Conservation (phyloP, 2,113 vertebrate species). For the Gymnobelideus leadbeateri region DNA sequence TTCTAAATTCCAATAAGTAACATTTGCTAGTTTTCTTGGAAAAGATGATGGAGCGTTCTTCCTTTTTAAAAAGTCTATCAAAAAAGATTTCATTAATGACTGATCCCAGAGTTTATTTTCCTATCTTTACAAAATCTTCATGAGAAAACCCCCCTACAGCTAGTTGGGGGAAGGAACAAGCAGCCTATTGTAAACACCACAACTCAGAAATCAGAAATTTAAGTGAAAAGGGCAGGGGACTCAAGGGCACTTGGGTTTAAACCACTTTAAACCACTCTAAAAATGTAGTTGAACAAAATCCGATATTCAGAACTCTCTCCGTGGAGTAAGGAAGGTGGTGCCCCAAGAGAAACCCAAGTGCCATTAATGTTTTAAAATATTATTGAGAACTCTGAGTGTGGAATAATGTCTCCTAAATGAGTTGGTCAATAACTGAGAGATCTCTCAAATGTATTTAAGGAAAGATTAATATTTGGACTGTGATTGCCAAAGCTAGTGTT, state of each 20-base stretch:
- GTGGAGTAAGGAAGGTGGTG: neutral
- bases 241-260: neutral
- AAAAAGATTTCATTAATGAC: neutral
- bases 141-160: no score
- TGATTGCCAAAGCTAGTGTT: neutral
- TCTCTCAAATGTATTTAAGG: fast-evolving
- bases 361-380: neutral
- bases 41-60: neutral
- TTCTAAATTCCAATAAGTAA: neutral
- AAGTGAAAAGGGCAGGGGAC: neutral
- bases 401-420: neutral
- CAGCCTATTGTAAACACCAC: neutral
- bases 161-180: neutral
- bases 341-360: neutral
- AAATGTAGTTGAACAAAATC: neutral
- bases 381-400: neutral
- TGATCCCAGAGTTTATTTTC: neutral
- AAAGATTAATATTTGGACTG: neutral
- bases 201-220: neutral
- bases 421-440: neutral
- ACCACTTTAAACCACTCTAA: neutral
- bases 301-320: neutral
- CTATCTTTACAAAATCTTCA: neutral
- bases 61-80: neutral
- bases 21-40: neutral